phyloP scores from a whole-genome alignment of 2,113 vertebrate species.

The Actinemys pallida region DNA sequence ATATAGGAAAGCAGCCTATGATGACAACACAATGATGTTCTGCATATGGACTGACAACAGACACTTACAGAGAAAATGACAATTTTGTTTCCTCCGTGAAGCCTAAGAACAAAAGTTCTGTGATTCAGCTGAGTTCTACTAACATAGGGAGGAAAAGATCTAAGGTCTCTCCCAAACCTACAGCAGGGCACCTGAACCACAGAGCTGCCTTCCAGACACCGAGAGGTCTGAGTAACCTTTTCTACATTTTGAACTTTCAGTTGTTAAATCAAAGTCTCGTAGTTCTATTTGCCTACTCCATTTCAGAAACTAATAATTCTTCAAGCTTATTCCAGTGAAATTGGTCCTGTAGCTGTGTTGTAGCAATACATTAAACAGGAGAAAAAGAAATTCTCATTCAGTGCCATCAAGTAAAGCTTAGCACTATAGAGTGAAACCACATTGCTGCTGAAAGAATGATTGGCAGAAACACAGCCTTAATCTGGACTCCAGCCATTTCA shows the following conservation, averaged over 20 bases:
- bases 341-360: constrained; percentile 30
- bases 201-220: constrained; percentile 19
- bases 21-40: background rate
- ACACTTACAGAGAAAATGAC: background rate
- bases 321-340: constrained; percentile 42
- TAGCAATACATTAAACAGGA: constrained; percentile 47
- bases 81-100: background rate
- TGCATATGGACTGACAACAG: background rate
- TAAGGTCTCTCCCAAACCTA: background rate
- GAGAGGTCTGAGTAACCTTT: background rate
- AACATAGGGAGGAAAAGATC: constrained; percentile 1
- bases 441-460: background rate
- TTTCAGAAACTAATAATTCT: constrained; percentile 60
- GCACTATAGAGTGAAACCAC: constrained; percentile 3
- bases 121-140: background rate
- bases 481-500: constrained; percentile 1
- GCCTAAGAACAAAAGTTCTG: background rate
- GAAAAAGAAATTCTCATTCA: constrained; percentile 13
- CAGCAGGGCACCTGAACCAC: background rate
- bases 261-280: constrained; percentile 47
- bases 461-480: constrained; percentile 5
- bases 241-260: constrained; percentile 53
- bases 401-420: background rate
- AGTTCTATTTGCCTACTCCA: constrained; percentile 51
- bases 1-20: background rate